phyloP scores from a whole-genome alignment of 2,888 invertebrate genomes.

The Sarcophaga caerulescens region DNA sequence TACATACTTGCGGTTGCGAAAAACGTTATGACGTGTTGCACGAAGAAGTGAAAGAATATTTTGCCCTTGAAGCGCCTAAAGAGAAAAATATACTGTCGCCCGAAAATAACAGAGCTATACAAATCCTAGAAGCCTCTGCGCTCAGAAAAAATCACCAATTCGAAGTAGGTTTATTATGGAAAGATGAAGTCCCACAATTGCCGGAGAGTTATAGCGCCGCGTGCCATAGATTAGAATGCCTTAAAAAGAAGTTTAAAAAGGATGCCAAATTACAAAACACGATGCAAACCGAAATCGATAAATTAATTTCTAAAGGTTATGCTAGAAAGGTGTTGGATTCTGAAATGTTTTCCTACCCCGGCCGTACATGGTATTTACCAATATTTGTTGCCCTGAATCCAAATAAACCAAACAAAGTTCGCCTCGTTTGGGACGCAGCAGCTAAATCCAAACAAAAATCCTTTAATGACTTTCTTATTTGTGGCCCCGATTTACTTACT shows the following conservation, averaged over 20 bases:
- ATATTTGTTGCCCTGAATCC: background rate
- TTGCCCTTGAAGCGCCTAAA: no score
- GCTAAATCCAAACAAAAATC: no score
- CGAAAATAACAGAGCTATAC: slow-evolving; percentile 51
- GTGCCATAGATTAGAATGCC: slow-evolving; percentile 43
- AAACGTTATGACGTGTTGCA: no score
- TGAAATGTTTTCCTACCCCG: background rate
- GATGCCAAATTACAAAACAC: slow-evolving; percentile 33
- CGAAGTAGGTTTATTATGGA: slow-evolving; percentile 58
- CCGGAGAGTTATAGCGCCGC: slow-evolving; percentile 53
- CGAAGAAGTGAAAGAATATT: no score
- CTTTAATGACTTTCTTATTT: no score
- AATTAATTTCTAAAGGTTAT: slow-evolving; percentile 46
- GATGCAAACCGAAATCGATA: slow-evolving; percentile 61
- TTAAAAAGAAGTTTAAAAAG: slow-evolving; percentile 58
- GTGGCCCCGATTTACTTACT: slow-evolving; percentile 1
- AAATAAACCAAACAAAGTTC: background rate
- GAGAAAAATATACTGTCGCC: slow-evolving; percentile 17
- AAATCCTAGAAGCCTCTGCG: slow-evolving; percentile 45
- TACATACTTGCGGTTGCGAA: no score
- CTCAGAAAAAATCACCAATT: slow-evolving; percentile 18
- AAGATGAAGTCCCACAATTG: slow-evolving; percentile 37
- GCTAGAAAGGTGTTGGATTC: background rate
- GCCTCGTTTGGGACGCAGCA: no score
- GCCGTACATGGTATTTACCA: slow-evolving; percentile 1